These are phyloP conservation scores for Urocolius indicus DNA, from an alignment of 2,113 vertebrate genomes.

Conservation along the genomic window DNA sequence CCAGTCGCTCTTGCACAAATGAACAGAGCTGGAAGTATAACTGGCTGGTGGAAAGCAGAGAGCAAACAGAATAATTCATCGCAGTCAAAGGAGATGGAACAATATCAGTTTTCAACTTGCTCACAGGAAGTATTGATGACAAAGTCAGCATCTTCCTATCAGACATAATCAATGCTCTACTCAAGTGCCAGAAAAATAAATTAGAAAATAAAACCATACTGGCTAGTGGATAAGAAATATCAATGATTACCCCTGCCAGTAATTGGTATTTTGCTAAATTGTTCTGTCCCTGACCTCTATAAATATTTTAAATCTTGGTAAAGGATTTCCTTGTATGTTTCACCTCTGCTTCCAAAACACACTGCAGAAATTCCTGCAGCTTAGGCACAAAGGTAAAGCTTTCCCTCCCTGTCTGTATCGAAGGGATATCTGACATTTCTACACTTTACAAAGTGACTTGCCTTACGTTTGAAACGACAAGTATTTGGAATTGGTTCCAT, in stretches of 20 bases:
- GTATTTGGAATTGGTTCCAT: not conserved
- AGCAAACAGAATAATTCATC: slow-evolving; percentile 43
- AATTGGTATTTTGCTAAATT: slow-evolving; percentile 14
- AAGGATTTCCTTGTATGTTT: not conserved
- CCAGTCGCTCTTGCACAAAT: slow-evolving; percentile 59
- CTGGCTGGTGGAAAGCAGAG: not conserved
- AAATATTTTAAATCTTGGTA: slow-evolving; percentile 21
- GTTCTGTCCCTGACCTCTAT: not conserved
- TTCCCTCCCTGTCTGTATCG: not conserved
- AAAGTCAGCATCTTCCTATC: not conserved
- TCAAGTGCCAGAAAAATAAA: slow-evolving; percentile 13
- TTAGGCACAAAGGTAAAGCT: not conserved
- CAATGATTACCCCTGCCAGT: not conserved
- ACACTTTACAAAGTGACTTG: not conserved
- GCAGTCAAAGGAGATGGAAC: slow-evolving; percentile 31
- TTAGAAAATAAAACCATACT: slow-evolving; percentile 25
- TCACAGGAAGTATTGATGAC: not conserved
- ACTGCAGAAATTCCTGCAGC: not conserved
- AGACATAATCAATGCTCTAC: slow-evolving; percentile 7
- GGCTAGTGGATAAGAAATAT: not conserved
- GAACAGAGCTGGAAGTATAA: slow-evolving; percentile 22
- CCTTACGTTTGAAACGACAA: not conserved
- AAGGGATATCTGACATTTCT: not conserved
- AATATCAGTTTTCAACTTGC: slow-evolving; percentile 6
- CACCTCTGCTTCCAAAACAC: not conserved